Conservation (phyloP, 1,140 invertebrate genomes). For the Lordiphosa mommai region DNA sequence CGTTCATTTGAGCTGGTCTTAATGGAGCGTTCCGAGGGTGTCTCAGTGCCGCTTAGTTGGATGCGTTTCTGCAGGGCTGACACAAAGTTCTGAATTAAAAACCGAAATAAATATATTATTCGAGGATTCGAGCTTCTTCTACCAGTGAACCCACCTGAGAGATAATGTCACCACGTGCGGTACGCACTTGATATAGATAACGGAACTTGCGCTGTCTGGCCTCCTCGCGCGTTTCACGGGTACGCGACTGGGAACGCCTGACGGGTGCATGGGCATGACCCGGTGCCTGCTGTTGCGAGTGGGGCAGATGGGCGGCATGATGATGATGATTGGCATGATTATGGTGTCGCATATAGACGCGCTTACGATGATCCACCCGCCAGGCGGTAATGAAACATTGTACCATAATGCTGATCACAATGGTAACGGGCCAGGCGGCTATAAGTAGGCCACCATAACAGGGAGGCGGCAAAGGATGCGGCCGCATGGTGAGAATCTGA, state of each 20-base stretch:
- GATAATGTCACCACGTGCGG: slow-evolving; percentile 93
- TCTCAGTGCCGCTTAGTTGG: slow-evolving; percentile 81
- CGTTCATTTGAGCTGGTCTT: slow-evolving; percentile 83
- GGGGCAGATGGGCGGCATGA: slow-evolving; percentile 41
- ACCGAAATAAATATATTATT: slow-evolving; percentile 25
- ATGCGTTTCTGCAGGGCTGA: slow-evolving; percentile 86
- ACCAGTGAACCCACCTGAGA: slow-evolving; percentile 86
- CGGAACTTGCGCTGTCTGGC: slow-evolving; percentile 90
- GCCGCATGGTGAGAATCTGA: slow-evolving; percentile 73
- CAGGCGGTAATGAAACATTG: slow-evolving; percentile 79
- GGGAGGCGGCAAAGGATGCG: slow-evolving; percentile 72
- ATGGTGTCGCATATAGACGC: slow-evolving; percentile 69
- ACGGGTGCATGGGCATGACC: slow-evolving; percentile 47
- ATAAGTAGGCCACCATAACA: slow-evolving; percentile 76
- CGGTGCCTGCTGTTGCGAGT: slow-evolving; percentile 44
- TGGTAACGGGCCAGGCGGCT: slow-evolving; percentile 70
- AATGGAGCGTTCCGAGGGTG: slow-evolving; percentile 72
- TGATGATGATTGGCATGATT: slow-evolving; percentile 44
- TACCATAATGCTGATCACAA: slow-evolving; percentile 77
- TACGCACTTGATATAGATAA: slow-evolving; percentile 93
- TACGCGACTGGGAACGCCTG: slow-evolving; percentile 58
- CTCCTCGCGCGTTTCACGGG: slow-evolving; percentile 87
- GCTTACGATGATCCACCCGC: slow-evolving; percentile 76
- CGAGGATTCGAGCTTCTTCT: too few species aligned
- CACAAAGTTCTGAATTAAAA: slow-evolving; percentile 91